phyloP scores from a whole-genome alignment of 1,140 invertebrate genomes.

The Cotesia typhae region DNA sequence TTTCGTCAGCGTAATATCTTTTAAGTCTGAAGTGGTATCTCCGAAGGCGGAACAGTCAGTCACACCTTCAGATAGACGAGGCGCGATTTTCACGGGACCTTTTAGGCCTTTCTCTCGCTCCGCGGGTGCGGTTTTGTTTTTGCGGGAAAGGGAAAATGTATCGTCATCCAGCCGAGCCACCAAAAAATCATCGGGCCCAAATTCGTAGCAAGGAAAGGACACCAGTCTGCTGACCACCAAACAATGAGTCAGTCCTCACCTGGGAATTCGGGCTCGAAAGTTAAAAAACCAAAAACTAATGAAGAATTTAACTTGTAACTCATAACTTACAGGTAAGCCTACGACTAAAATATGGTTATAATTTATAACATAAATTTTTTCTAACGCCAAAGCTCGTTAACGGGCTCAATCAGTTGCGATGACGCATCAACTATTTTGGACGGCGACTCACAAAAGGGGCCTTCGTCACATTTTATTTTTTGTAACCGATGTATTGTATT shows the following conservation, averaged over 20 bases:
- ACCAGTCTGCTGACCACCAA: too few species aligned
- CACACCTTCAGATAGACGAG: conserved; percentile 52
- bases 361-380: neutral
- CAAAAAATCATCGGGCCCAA: neutral
- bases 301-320: too few species aligned
- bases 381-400: neutral
- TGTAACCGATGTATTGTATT: too few species aligned
- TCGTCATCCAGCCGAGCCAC: conserved; percentile 20
- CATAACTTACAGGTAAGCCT: too few species aligned
- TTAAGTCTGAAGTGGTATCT: conserved; percentile 24
- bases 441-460: neutral
- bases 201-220: neutral
- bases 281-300: too few species aligned
- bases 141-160: conserved; percentile 56
- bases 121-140: conserved; percentile 56
- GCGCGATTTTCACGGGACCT: conserved; percentile 33
- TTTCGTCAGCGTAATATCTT: conserved; percentile 36
- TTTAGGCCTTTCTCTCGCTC: conserved; percentile 37
- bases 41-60: conserved; percentile 54
- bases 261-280: too few species aligned
- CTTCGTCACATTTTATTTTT: neutral
- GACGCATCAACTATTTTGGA: conserved; percentile 3
- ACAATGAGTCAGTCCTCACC: too few species aligned
- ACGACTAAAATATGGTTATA: neutral
- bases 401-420: conserved; percentile 8